Evolutionary conservation across 2,113 vertebrate species (phyloP).

Genomic region (Panthera leo): DNA sequence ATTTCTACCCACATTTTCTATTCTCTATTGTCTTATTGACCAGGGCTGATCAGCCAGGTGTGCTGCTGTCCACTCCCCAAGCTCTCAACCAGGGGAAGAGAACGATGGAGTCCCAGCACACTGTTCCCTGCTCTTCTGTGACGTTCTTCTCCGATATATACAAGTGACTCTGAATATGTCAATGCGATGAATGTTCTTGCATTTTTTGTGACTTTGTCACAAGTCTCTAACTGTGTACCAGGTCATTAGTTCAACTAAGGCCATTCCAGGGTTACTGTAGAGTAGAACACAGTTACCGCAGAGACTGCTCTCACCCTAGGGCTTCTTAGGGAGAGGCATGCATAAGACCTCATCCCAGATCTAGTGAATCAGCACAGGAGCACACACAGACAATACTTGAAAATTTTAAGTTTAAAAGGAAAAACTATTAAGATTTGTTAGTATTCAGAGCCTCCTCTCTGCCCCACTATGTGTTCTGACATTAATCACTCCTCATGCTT

Average conservation of each 20-base stretch:
- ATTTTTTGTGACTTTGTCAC: background rate
- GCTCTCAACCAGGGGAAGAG: background rate
- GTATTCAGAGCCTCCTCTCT: background rate
- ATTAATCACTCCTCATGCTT: background rate
- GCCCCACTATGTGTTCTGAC: background rate
- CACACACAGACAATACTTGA: background rate
- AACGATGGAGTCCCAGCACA: background rate
- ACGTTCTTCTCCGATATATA: background rate
- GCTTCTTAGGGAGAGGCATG: background rate
- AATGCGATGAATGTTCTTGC: too few species aligned
- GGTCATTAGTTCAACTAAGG: background rate
- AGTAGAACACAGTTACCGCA: background rate
- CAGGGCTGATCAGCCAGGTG: background rate
- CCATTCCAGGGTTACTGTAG: background rate
- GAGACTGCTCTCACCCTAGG: background rate
- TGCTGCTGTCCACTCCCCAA: background rate
- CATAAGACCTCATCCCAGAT: background rate
- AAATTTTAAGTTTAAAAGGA: background rate
- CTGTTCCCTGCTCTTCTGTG: background rate
- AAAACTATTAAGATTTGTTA: background rate
- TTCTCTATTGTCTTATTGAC: background rate
- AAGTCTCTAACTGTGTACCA: background rate
- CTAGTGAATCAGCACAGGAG: background rate
- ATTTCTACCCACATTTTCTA: background rate
- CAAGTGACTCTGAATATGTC: background rate